Base-by-base conservation (phyloP, 1,140 invertebrate species). In the Zaprionus taronus region DNA sequence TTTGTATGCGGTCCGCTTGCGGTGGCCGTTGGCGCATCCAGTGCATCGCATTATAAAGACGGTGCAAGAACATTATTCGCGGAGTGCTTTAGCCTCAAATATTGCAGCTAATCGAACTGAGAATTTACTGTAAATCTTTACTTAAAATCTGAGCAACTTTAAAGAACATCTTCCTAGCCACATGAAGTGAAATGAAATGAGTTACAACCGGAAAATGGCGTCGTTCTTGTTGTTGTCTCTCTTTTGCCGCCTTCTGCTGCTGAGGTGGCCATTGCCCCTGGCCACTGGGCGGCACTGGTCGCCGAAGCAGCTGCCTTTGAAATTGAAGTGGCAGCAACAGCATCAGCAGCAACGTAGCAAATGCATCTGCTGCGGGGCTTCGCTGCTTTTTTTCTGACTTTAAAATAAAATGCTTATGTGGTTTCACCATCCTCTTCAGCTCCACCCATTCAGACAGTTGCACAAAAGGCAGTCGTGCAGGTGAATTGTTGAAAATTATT, bases 401-500 rank as follows among this genome's bases (percentile, higher is more conserved):
- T 81, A 89, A 87, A 86, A 79, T 61, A 70, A 77, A 71, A 78
- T 75, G 73, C 67, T 63, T 74, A 76, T 72, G 77, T 70, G 72
- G 34, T 26, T 71, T 36, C 49, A 1, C 24, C 12, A 2, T 9
- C n/a, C 6, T 12, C 4, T 63, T 17, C 14, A 22, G 22, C 49
- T 49, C 9, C n/a, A 1, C 22, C 14, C 24, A 47, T 58, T 26
- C 26, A 20, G 20, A 55, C 24, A 51, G 63, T n/a, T 14, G 41
- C 70, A 70, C 51, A 56, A 65, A 65, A 55, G 51, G 24, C 69
- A 72, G 17, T 28, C 38, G 69, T 31, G 53, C 80, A 89, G 84
- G 84, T 87, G 73, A 90, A 81, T 89, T 87, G 81, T 72, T 79
- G 81, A 74, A 87, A 89, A 84, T 87, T 67, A 87, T 81, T 89